phyloP scores from a whole-genome alignment of 2,888 invertebrate species.

The Tiphia femorata region DNA sequence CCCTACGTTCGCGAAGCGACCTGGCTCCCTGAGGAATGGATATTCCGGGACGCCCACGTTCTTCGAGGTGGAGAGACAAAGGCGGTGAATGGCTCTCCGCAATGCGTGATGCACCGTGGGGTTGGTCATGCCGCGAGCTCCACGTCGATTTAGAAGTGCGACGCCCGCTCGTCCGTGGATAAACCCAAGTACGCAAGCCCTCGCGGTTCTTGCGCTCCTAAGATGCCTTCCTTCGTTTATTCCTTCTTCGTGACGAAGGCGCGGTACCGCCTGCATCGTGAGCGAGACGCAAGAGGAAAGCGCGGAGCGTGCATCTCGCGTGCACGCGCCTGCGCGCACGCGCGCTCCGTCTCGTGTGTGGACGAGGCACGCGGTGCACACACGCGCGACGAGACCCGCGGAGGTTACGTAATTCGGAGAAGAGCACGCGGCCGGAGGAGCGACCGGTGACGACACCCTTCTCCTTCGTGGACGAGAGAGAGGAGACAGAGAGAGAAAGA shows the following conservation, averaged over 20 bases:
- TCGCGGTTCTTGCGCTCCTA: slow-evolving; percentile 28
- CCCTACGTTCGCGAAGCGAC: too few species aligned
- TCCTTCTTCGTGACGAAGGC: slow-evolving; percentile 55
- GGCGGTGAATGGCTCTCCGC: too few species aligned
- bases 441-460: slow-evolving; percentile 53
- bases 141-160: too few species aligned
- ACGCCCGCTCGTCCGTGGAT: too few species aligned
- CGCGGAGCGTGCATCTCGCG: background rate
- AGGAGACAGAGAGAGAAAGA: slow-evolving; percentile 14
- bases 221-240: slow-evolving; percentile 42
- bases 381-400: slow-evolving; percentile 6
- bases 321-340: slow-evolving; percentile 9
- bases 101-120: too few species aligned
- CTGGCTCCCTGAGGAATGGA: too few species aligned
- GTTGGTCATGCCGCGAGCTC: too few species aligned
- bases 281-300: background rate
- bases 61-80: slow-evolving; percentile 53
- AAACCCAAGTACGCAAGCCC: too few species aligned
- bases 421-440: slow-evolving; percentile 43
- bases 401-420: slow-evolving; percentile 56
- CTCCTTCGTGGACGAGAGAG: slow-evolving; percentile 22
- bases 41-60: slow-evolving; percentile 56
- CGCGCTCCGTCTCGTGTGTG: background rate
- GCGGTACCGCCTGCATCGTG: slow-evolving; percentile 39
- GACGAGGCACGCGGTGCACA: background rate